Conservation (phyloP, 2,888 invertebrate genomes). For the Dryococelus australis region DNA sequence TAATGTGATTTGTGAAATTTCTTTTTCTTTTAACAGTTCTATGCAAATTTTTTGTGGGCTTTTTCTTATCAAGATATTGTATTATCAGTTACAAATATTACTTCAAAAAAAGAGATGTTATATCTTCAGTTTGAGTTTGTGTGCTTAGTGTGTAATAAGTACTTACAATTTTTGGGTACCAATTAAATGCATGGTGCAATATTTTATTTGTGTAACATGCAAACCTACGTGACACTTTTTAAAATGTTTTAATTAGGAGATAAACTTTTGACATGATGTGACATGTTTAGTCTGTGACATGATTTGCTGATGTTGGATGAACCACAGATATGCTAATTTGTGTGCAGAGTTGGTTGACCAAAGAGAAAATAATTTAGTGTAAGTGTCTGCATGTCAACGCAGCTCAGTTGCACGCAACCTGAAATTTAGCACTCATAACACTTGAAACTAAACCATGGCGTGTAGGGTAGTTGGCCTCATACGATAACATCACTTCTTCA, state of each 20-base stretch:
- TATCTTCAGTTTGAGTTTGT: too few relatives aligned
- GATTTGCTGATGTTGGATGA: constrained; percentile 49
- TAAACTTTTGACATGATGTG: not conserved
- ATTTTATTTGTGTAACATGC: not conserved
- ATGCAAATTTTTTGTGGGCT: too few relatives aligned
- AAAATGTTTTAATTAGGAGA: not conserved
- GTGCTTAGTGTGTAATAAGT: not conserved
- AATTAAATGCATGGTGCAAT: not conserved
- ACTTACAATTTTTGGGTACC: not conserved
- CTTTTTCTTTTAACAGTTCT: too few relatives aligned
- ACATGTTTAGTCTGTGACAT: not conserved
- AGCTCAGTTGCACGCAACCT: not conserved
- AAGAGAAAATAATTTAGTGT: not conserved
- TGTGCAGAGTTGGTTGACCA: not conserved
- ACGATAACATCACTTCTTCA: not conserved
- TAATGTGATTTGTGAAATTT: too few relatives aligned
- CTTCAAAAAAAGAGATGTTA: too few relatives aligned
- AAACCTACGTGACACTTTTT: not conserved
- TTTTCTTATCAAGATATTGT: too few relatives aligned
- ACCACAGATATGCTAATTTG: constrained; percentile 41
- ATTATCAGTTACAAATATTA: too few relatives aligned
- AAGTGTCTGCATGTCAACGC: not conserved
- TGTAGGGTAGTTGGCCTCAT: not conserved
- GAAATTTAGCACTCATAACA: not conserved
- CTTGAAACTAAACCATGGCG: not conserved